Percentiles rank a stretch among this genome's conserved stretches.
These are phyloP conservation scores for Tricholaema leucomelas DNA, from an alignment of 2,113 vertebrate genomes.

Conservation along the genomic window DNA sequence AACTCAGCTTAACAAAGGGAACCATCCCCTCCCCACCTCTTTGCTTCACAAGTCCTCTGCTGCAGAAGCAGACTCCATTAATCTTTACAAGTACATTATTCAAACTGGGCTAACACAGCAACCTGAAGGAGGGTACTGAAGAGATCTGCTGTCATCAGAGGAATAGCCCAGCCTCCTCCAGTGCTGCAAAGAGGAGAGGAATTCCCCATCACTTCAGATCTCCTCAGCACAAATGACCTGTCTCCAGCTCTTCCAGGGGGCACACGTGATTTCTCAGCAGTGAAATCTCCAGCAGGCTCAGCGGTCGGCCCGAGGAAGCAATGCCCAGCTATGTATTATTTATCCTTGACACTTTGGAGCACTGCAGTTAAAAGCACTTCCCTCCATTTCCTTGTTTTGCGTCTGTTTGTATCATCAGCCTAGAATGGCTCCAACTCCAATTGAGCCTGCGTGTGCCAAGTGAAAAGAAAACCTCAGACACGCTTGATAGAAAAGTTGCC, in stretches of 20 bases:
- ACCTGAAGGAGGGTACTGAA: neutral
- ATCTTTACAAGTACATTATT: neutral
- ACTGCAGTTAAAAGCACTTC: constrained; percentile 42
- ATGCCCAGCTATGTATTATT: constrained; percentile 43
- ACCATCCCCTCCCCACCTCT: neutral
- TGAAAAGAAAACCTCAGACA: neutral
- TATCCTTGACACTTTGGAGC: constrained; percentile 36
- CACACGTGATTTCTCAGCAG: neutral
- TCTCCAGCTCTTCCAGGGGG: neutral
- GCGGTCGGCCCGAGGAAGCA: neutral
- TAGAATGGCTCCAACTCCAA: neutral
- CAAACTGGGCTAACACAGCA: neutral
- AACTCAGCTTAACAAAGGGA: neutral
- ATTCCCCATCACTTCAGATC: neutral
- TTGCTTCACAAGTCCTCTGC: fast-evolving
- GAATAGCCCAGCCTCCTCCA: neutral
- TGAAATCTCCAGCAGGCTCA: neutral
- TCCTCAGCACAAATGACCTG: neutral
- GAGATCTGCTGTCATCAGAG: neutral
- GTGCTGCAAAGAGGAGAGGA: neutral
- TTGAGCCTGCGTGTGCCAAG: constrained; percentile 5
- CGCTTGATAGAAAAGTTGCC: neutral
- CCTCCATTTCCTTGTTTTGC: constrained; percentile 21
- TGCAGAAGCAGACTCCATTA: neutral
- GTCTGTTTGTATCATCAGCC: neutral